A percentile compares a stretch with the other conserved stretches of the same genome.
Evolutionary conservation across 2,797 vertebrate species (phyloP).

Genomic region (Todus mexicanus): DNA sequence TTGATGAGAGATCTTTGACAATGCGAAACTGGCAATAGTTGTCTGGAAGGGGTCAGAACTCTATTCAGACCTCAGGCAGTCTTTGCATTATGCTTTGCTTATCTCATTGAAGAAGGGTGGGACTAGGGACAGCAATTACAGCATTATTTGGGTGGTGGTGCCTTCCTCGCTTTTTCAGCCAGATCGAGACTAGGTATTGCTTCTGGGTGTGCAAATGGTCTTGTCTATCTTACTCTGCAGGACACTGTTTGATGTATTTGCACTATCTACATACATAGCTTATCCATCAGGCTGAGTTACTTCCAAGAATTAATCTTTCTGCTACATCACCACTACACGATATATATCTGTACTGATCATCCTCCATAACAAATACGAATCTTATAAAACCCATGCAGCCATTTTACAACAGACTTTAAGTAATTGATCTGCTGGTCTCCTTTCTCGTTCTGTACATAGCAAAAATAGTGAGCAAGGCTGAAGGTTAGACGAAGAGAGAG

Average conservation of each 20-base stretch:
- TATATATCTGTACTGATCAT: not conserved
- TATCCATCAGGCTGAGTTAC: not conserved
- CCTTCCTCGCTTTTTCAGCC: not conserved
- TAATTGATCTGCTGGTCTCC: not conserved
- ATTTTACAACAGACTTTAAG: conserved; percentile 10
- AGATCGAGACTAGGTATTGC: not conserved
- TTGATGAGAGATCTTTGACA: not conserved
- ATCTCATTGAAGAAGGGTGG: not conserved
- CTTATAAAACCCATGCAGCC: not conserved
- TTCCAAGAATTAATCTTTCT: conserved; percentile 19
- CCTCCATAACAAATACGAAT: not conserved
- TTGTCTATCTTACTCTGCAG: not conserved
- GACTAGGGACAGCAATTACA: not conserved
- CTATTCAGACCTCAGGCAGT: not conserved
- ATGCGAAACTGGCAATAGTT: not conserved
- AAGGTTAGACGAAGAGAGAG: not conserved
- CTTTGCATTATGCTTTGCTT: not conserved
- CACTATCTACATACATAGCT: not conserved
- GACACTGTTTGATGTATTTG: not conserved
- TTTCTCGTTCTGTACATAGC: not conserved
- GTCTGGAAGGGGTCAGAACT: not conserved
- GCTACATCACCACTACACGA: not conserved
- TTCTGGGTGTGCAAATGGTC: not conserved
- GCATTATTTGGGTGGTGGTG: not conserved
- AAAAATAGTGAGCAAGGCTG: not conserved